Percentiles rank a stretch among this genome's conserved stretches.
Conservation (phyloP, 2,113 vertebrate genomes). For the Tragelaphus buxtoni region DNA sequence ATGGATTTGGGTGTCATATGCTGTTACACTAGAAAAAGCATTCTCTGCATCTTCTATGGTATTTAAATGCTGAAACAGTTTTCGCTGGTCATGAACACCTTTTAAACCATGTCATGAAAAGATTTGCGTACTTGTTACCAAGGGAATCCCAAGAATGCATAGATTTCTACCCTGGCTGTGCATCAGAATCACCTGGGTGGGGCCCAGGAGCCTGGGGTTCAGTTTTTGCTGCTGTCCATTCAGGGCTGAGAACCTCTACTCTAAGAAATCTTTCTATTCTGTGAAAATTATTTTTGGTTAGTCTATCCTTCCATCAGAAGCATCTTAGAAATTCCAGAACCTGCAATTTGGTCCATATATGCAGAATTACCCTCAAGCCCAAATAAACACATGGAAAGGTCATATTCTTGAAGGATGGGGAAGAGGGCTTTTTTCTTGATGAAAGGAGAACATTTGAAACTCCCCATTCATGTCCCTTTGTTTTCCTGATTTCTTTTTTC, state of each 20-base stretch:
- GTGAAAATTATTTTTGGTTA: neutral
- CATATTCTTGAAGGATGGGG: neutral
- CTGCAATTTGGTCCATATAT: neutral
- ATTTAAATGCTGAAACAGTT: neutral
- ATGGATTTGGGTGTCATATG: neutral
- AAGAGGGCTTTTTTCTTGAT: neutral
- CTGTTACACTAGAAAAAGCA: neutral
- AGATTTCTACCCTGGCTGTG: neutral
- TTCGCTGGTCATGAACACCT: neutral
- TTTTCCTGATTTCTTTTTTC: conserved; percentile 44
- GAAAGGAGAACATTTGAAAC: neutral
- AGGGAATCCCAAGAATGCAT: accelerated
- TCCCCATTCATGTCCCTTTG: neutral
- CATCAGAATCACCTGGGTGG: neutral
- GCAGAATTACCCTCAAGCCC: neutral
- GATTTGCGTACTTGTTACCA: neutral
- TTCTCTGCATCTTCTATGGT: neutral
- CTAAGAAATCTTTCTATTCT: neutral
- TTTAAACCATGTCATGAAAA: neutral
- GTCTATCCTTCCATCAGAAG: neutral
- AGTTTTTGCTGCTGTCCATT: neutral
- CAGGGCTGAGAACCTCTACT: neutral
- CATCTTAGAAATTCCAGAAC: neutral
- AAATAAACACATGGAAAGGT: neutral
- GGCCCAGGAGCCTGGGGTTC: neutral